A percentile compares a stretch with the other conserved stretches of the same genome.
These are phyloP conservation scores for Cyclargus thomasi DNA, from an alignment of 1,140 invertebrate genomes.

Conservation along the genomic window DNA sequence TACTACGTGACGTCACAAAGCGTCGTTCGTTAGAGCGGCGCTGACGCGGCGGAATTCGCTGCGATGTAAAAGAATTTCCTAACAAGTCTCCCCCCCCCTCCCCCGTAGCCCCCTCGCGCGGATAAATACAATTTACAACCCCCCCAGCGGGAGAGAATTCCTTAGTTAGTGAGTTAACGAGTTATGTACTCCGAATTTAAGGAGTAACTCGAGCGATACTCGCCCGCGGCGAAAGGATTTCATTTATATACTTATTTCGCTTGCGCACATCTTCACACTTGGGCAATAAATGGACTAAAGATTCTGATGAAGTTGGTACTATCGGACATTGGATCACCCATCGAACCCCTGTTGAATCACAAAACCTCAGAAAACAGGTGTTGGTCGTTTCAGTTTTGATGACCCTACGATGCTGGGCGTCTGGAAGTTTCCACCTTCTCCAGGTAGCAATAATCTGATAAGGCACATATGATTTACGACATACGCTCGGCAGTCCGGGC, in stretches of 20 bases:
- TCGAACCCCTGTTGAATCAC: too few species aligned
- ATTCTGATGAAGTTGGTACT: too few species aligned
- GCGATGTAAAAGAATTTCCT: background rate
- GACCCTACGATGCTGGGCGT: too few species aligned
- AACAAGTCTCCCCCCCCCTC: background rate
- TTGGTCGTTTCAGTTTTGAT: too few species aligned
- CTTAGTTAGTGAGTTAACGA: background rate
- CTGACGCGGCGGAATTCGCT: background rate
- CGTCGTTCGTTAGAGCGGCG: background rate
- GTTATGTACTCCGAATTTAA: background rate
- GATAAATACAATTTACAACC: constrained; percentile 3
- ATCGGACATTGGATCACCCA: too few species aligned
- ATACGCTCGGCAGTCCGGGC: too few species aligned
- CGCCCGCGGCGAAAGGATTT: background rate
- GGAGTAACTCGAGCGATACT: background rate
- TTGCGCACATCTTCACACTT: background rate
- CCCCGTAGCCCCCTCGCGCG: background rate
- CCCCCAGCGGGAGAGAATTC: background rate
- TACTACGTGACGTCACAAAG: background rate
- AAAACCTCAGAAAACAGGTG: too few species aligned
- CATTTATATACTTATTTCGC: background rate
- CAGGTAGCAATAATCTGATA: too few species aligned
- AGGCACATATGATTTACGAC: too few species aligned
- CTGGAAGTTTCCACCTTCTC: too few species aligned
- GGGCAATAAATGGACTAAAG: too few species aligned